Conservation (phyloP, 2,797 vertebrate genomes). For the Tokudaia tokunoshimensis region DNA sequence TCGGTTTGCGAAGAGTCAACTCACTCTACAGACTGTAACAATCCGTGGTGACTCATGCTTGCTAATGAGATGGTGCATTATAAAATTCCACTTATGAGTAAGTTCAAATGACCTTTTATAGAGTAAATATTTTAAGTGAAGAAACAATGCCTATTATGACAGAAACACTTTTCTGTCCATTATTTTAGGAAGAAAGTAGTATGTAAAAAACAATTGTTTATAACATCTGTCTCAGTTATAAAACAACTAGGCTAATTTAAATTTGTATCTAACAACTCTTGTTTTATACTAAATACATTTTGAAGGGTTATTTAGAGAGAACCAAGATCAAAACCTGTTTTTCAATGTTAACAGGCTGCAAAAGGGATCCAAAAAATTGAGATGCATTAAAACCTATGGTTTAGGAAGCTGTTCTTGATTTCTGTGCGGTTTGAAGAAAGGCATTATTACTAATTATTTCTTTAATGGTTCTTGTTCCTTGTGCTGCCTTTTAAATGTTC, state of each 20-base stretch:
- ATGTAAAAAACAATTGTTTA: not conserved
- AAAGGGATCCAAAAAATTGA: not conserved
- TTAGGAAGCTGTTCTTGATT: constrained; percentile 36
- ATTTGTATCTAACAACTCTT: constrained; percentile 44
- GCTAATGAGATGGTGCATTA: not conserved
- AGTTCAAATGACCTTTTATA: constrained; percentile 62
- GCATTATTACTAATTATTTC: not conserved
- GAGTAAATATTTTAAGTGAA: constrained; percentile 64
- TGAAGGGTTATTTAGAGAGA: constrained; percentile 47
- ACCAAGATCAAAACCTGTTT: constrained; percentile 4
- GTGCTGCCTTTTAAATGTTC: not conserved
- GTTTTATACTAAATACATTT: constrained; percentile 8
- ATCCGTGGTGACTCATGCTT: constrained; percentile 52
- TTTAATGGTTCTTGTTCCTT: not conserved
- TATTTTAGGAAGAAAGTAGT: constrained; percentile 46
- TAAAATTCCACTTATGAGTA: constrained; percentile 58
- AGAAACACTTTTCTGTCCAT: constrained; percentile 56
- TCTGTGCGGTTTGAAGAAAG: not conserved
- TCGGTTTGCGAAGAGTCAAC: constrained; percentile 59
- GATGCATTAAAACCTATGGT: not conserved
- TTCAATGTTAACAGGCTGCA: not conserved
- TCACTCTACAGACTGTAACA: constrained; percentile 61
- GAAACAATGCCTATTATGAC: constrained; percentile 40
- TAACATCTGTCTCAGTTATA: constrained; percentile 41
- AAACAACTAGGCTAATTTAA: not conserved